Evolutionary conservation across 2,797 vertebrate species (phyloP), one percentile per base, ranked within the genome.

Genomic region (Enteromius radiatus): DNA sequence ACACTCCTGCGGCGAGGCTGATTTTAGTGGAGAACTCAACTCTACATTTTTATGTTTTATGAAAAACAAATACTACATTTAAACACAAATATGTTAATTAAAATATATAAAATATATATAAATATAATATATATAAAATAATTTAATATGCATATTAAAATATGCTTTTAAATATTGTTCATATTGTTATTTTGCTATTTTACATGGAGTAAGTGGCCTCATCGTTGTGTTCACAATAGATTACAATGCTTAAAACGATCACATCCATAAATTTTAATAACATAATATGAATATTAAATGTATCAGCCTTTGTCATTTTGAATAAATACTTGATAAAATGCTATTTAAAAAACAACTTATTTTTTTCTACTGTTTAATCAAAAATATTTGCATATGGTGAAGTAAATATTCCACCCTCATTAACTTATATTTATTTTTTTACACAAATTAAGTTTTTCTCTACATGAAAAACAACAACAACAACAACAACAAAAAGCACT

Each of bases 1-100:
- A 63, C 54, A 64, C 76, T 59, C 69, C 41, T 47, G 43, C 31
- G 38, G 67, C 45, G 38, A 70, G 17, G 33, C 8, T 80, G 6
- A 71, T 71, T 80, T 23, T 21, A 49, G 23, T 11, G 15, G 14
- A 47, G 68, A 71, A 47, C 43, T 47, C 43, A 71, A 31, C 28
- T 26, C 1, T 71, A 71, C 15, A 71, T 56, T 56, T 56, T 23
- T 23, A 23, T 23, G 19, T 52, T 15, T 49, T 19, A 19, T 49
- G 36, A 68, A 68, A 43, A 43, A 8, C 15, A 4, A 2, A 15
- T 28, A 28, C 28, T 28, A 56, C 9, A 54, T 1, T 38, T n/a
- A n/a, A 54, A n/a, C 38, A 47, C 38, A n/a, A n/a, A n/a, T n/a
- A n/a, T n/a, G n/a, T n/a, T n/a, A n/a, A n/a, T n/a, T n/a, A n/a